A percentile compares a stretch with the other conserved stretches of the same genome.
Conservation (phyloP, 2,888 invertebrate species). For the Anaspis maculata region DNA sequence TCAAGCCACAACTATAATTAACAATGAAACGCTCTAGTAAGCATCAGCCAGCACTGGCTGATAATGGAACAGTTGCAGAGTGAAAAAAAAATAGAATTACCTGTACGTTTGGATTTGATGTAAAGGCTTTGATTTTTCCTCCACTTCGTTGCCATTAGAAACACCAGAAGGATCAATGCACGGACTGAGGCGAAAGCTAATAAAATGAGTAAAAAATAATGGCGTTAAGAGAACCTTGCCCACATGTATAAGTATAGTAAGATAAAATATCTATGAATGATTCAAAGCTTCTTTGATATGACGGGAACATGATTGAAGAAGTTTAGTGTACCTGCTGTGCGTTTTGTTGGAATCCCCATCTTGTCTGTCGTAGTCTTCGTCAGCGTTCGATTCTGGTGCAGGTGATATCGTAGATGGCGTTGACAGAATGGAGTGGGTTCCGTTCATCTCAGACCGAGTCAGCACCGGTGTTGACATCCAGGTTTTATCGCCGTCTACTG, state of each 20-base stretch:
- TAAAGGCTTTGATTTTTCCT: slow-evolving; percentile 58
- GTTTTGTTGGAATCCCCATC: slow-evolving; percentile 10
- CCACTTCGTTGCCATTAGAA: slow-evolving; percentile 43
- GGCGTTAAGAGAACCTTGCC: no score
- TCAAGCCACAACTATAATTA: no score
- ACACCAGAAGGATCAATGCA: slow-evolving; percentile 4
- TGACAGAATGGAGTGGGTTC: slow-evolving; percentile 37
- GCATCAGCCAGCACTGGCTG: no score
- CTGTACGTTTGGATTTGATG: slow-evolving; percentile 70
- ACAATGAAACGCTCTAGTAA: no score
- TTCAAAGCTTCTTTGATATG: no score
- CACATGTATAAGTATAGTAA: no score
- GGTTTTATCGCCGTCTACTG: slow-evolving; percentile 32
- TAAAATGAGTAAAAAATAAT: no score
- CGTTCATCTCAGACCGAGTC: slow-evolving; percentile 32
- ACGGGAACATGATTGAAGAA: no score
- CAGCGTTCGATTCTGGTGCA: slow-evolving; percentile 31
- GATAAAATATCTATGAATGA: no score
- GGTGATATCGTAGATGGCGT: slow-evolving; percentile 56
- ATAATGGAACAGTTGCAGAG: slow-evolving; percentile 76
- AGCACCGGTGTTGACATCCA: slow-evolving; percentile 35
- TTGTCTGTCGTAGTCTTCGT: slow-evolving; percentile 29
- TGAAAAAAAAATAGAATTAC: slow-evolving; percentile 84
- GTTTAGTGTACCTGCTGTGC: slow-evolving; percentile 8
- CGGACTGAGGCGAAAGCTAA: no score